Conservation (phyloP, 30 jellyfish, hydroid and myxozoan genomes). For the Chironex yamaguchii region DNA sequence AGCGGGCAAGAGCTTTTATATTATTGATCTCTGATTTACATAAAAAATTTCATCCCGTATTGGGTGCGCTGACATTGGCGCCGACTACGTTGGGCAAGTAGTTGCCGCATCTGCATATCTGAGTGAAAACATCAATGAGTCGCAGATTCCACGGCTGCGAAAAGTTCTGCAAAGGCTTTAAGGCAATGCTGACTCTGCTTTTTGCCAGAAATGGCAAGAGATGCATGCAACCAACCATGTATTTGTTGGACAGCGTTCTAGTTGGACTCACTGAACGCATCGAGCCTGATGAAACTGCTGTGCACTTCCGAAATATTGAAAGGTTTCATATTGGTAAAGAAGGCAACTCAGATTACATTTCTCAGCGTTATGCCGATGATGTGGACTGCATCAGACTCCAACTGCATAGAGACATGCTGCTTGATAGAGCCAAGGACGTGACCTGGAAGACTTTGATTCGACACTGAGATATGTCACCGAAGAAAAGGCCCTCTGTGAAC, state of each 20-base stretch:
- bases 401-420: no score
- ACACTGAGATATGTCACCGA: no score
- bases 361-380: slow-evolving; percentile 60
- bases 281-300: slow-evolving; percentile 25
- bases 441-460: no score
- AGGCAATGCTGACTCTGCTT: no score
- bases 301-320: slow-evolving; percentile 14
- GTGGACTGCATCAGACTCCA: slow-evolving; percentile 52
- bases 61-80: slow-evolving; percentile 19
- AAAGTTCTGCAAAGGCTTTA: slow-evolving; percentile 3
- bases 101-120: slow-evolving; percentile 8
- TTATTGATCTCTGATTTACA: no score
- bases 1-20: no score
- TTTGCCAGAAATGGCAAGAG: not conserved
- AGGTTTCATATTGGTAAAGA: slow-evolving; percentile 36
- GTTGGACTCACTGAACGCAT: slow-evolving; percentile 8
- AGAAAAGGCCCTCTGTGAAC: no score
- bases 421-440: no score
- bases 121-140: not conserved
- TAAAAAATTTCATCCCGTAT: no score
- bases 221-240: slow-evolving; percentile 9
- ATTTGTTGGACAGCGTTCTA: slow-evolving; percentile 5
- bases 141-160: slow-evolving; percentile 35
- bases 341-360: slow-evolving; percentile 47
- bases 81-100: not conserved